These are phyloP conservation scores for Stegodyphus mimosarum DNA, from an alignment of 1,140 invertebrate genomes.

Conservation along the genomic window DNA sequence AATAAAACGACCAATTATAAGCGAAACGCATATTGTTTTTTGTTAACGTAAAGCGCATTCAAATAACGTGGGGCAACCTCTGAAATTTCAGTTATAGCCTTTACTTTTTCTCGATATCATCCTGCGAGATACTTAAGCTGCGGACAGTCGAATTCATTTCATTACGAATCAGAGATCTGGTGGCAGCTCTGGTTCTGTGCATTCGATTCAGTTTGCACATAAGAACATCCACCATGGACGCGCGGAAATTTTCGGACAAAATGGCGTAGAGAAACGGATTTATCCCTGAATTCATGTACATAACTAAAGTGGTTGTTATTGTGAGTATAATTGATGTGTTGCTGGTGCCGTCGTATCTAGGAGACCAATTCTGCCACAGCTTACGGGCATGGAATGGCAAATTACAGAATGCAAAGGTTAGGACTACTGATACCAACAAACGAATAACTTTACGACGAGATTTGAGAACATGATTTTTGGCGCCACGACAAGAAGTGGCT, in stretches of 20 bases:
- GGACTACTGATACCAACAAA: constrained; percentile 84
- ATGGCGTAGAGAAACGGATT: constrained; percentile 88
- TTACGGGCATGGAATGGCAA: constrained; percentile 85
- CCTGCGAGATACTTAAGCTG: constrained; percentile 51
- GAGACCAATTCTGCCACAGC: constrained; percentile 80
- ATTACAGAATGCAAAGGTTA: constrained; percentile 86
- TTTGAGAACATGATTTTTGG: constrained; percentile 62
- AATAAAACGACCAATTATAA: too few species aligned
- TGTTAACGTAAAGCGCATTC: too few species aligned
- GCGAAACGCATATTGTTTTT: too few species aligned
- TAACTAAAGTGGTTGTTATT: constrained; percentile 83
- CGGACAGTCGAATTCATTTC: constrained; percentile 51
- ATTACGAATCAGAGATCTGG: constrained; percentile 42
- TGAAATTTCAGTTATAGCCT: too few species aligned
- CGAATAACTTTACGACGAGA: constrained; percentile 71
- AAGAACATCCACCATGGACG: constrained; percentile 67
- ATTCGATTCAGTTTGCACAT: constrained; percentile 58
- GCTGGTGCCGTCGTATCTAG: constrained; percentile 75
- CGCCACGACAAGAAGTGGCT: constrained; percentile 33
- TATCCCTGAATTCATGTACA: constrained; percentile 86
- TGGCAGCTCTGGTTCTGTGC: constrained; percentile 40
- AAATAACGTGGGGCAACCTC: too few species aligned
- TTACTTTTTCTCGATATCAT: constrained; percentile 28
- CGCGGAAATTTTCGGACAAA: constrained; percentile 76
- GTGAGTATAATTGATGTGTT: constrained; percentile 80